Evolutionary conservation across 2,113 vertebrate species (phyloP).

Genomic region (Leucoraja erinaceus): DNA sequence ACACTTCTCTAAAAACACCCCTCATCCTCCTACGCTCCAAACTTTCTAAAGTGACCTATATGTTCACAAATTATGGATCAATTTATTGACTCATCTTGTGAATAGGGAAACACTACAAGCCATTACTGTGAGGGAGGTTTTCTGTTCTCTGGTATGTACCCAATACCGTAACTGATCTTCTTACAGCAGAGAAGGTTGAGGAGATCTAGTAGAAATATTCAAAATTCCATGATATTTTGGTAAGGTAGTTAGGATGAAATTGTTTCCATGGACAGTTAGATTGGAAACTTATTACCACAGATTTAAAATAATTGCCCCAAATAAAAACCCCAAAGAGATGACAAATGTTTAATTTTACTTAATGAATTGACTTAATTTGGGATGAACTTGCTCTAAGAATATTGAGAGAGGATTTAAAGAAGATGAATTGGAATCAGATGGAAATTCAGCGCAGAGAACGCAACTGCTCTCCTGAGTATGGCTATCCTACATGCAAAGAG

Average conservation of each 20-base stretch:
- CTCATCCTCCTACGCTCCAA: no score
- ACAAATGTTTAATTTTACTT: no score
- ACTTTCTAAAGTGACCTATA: not conserved
- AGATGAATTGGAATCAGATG: not conserved
- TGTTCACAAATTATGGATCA: not conserved
- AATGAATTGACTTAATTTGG: no score
- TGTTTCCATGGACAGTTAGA: not conserved
- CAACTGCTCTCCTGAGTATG: no score
- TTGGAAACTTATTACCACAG: not conserved
- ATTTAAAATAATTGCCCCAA: not conserved
- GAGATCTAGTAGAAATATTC: not conserved
- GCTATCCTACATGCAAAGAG: not conserved
- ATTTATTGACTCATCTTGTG: not conserved
- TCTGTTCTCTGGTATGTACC: not conserved
- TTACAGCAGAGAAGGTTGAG: not conserved
- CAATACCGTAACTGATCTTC: not conserved
- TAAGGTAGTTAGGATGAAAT: no score
- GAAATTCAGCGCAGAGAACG: no score
- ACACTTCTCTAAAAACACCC: no score
- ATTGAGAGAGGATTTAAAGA: not conserved
- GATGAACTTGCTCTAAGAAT: not conserved
- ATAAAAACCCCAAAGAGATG: no score
- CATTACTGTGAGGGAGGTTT: not conserved
- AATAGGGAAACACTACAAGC: not conserved
- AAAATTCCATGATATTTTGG: not conserved